Conservation (phyloP, 2,888 invertebrate species). For the Calliphora vomitoria region DNA sequence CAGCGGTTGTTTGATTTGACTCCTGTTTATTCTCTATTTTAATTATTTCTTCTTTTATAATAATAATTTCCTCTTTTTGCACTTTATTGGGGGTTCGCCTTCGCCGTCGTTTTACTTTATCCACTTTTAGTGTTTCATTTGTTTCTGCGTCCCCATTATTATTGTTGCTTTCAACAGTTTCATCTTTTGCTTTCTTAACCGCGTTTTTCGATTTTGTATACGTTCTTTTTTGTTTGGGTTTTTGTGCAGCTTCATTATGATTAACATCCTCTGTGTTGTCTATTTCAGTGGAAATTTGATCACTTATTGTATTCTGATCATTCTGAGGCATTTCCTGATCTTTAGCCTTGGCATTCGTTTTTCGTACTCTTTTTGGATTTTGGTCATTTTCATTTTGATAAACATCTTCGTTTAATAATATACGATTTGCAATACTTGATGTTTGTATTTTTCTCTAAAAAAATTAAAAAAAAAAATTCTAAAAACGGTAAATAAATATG, state of each 20-base stretch:
- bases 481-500: too few relatives aligned
- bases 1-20: neutral
- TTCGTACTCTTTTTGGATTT: conserved; percentile 73
- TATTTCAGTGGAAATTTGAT: neutral
- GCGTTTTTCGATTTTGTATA: conserved; percentile 27
- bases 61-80: conserved; percentile 45
- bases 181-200: neutral
- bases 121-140: conserved; percentile 46
- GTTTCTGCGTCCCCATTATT: conserved; percentile 7
- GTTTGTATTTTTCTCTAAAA: conserved; percentile 64
- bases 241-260: conserved; percentile 68
- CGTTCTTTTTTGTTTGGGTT: conserved; percentile 70
- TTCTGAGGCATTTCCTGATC: neutral
- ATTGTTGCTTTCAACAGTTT: neutral
- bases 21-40: conserved; percentile 59
- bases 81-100: conserved; percentile 35
- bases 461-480: neutral
- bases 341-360: conserved; percentile 13
- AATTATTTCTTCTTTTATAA: conserved; percentile 62
- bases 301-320: neutral
- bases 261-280: neutral
- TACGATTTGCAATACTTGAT: conserved; percentile 77
- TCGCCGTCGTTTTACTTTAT: conserved; percentile 65
- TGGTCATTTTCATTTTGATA: conserved; percentile 81
- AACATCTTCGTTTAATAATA: conserved; percentile 78